Evolutionary conservation across 64 coral and sea anemone species (phyloP).

Genomic region (Actinia tenebrosa): DNA sequence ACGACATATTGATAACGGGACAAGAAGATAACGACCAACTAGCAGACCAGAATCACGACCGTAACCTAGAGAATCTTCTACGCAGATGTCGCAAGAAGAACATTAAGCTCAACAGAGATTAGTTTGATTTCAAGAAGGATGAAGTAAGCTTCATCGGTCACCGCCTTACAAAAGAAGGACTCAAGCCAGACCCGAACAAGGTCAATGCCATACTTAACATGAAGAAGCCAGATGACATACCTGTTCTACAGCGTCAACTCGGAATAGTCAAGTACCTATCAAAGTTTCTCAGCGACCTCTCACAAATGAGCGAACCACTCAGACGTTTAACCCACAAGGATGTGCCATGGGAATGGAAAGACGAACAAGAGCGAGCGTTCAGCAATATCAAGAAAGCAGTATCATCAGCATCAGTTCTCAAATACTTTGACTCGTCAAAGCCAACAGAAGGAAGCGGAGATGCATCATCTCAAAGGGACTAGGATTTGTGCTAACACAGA

Average conservation of each 20-base stretch:
- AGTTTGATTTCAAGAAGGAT: too few species aligned
- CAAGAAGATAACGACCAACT: too few species aligned
- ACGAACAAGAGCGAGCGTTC: constrained; percentile 31
- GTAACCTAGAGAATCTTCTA: too few species aligned
- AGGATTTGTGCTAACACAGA: constrained; percentile 32
- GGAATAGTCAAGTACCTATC: constrained; percentile 31
- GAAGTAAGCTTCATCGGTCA: too few species aligned
- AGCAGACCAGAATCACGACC: too few species aligned
- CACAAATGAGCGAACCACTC: constrained; percentile 36
- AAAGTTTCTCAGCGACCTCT: constrained; percentile 38
- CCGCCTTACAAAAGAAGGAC: too few species aligned
- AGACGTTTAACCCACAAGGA: constrained; percentile 30
- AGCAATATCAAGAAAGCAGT: constrained; percentile 16
- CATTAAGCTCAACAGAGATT: too few species aligned
- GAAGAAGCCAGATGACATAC: too few species aligned
- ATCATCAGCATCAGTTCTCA: constrained; percentile 31
- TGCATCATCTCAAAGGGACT: constrained; percentile 10
- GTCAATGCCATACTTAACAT: too few species aligned
- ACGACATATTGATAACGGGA: too few species aligned
- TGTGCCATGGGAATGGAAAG: constrained; percentile 21
- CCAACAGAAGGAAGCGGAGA: constrained; percentile 32
- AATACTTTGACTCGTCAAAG: constrained; percentile 26
- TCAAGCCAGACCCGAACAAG: too few species aligned
- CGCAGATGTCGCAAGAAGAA: too few species aligned
- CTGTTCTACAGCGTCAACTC: not conserved